Evolutionary conservation across 2,888 invertebrate species (phyloP), one percentile per base, ranked within the genome.

Genomic region (Rhopalosiphum nymphaeae): DNA sequence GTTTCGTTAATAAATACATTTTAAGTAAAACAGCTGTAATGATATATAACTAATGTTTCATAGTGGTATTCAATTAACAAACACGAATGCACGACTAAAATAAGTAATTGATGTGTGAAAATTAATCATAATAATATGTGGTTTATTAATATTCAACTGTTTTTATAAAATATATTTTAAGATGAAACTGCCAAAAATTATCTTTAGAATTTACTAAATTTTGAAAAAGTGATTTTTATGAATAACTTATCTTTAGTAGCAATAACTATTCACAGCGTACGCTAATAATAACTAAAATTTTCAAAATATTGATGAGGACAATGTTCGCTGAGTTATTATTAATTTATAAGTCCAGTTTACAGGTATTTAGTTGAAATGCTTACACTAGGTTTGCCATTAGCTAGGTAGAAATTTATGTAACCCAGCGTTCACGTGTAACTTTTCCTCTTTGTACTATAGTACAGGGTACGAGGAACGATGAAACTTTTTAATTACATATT

Each of bases 401-500:
- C 84, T 3, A 1, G 25, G 29, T 1, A 36, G 86, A 92, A 87
- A 92, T 92, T 25, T 61, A 92, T 61, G 13, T n/a, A 13, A 46
- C 36, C n/a, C 13, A 26, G 57, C 0, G n/a, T 57, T 46, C 4
- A 36, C 46, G 16, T 4, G 25, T 13, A 46, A 87, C 44, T 92
- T 85, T 44, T 4, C 4, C 84, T 36, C 42, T 92, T 92, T 21
- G 61, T 26, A 36, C 10, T 29, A 25, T 36, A 36, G 61, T 26
- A 56, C 21, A 21, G 21, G 44, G 26, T 13, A 84, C 29, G 21
- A 10, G 56, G 26, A 44, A 57, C 1, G 26, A 0, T 53, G 16
- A 87, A 61, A 87, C n/a, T 92, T 87, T 92, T n/a, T n/a, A 92
- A 87, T 57, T 36, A 16, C 29, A 92, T 49, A 46, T 91, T 86